These are phyloP conservation scores for Hemicrepidius hirtus DNA, from an alignment of 2,888 invertebrate species.

Conservation along the genomic window DNA sequence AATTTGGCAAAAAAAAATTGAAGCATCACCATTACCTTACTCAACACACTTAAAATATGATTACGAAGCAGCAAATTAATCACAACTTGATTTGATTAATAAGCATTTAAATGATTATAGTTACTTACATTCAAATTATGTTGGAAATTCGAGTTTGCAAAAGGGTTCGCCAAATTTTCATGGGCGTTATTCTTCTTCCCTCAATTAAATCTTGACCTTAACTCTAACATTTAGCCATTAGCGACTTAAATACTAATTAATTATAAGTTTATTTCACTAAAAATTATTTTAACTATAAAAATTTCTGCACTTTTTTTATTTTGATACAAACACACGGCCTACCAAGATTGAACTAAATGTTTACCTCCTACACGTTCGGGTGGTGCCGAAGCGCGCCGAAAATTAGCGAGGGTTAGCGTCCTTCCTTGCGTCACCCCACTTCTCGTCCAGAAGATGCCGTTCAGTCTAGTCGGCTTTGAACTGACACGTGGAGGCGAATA, in stretches of 20 bases:
- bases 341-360: slow-evolving; percentile 71
- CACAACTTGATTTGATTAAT: not conserved
- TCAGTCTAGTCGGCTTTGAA: slow-evolving; percentile 65
- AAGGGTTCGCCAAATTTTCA: slow-evolving; percentile 12
- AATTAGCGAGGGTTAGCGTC: slow-evolving; percentile 54
- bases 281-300: slow-evolving; percentile 26
- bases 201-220: slow-evolving; percentile 2
- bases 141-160: not conserved
- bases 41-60: not conserved
- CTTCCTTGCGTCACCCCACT: slow-evolving; percentile 54
- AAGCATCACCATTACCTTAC: no score
- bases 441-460: slow-evolving; percentile 58
- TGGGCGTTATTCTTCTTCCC: not conserved
- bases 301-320: slow-evolving; percentile 48
- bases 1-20: no score
- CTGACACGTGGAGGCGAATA: slow-evolving; percentile 70
- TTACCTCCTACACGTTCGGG: slow-evolving; percentile 69
- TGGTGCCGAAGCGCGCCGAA: slow-evolving; percentile 59
- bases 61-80: slow-evolving; percentile 1
- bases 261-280: slow-evolving; percentile 8
- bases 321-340: slow-evolving; percentile 48
- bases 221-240: slow-evolving; percentile 15
- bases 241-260: slow-evolving; percentile 6
- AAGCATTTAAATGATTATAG: not conserved
- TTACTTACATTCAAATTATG: not conserved